These are phyloP conservation scores for Peromyscus aztecus DNA, from an alignment of 2,797 vertebrate species.

Conservation along the genomic window DNA sequence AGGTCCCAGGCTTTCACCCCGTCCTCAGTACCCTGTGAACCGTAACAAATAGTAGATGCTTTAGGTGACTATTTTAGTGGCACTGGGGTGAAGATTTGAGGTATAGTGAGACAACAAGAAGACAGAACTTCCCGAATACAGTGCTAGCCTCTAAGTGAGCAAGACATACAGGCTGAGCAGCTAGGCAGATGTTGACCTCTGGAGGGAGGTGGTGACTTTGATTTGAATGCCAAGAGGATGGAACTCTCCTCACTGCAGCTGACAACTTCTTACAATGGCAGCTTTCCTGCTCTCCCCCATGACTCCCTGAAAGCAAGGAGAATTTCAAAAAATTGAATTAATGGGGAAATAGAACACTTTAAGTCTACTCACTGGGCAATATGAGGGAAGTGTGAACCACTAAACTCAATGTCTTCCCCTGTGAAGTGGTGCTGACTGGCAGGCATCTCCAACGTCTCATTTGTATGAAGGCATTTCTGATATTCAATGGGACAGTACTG, in stretches of 20 bases:
- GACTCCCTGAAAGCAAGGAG: neutral
- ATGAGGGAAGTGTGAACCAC: neutral
- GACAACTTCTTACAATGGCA: neutral
- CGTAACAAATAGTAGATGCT: neutral
- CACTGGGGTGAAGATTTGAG: accelerated
- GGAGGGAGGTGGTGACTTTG: neutral
- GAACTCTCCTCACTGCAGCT: neutral
- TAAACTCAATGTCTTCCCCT: neutral
- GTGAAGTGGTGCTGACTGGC: neutral
- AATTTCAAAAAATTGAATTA: neutral
- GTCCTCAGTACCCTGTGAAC: neutral
- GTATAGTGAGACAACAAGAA: neutral
- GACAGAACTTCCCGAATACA: neutral
- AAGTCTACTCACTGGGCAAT: neutral
- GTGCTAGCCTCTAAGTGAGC: neutral
- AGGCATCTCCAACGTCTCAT: neutral
- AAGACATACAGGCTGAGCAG: neutral
- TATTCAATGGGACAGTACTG: neutral
- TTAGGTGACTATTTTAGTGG: neutral
- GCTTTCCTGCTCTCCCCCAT: neutral
- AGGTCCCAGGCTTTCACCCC: neutral
- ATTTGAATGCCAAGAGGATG: neutral
- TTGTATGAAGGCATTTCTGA: constrained; percentile 25
- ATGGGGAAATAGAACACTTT: constrained; percentile 5
- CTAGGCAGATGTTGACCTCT: neutral